Evolutionary conservation across 2,888 invertebrate species (phyloP), one percentile per base, ranked within the genome.

Genomic region (Macaria liturata): DNA sequence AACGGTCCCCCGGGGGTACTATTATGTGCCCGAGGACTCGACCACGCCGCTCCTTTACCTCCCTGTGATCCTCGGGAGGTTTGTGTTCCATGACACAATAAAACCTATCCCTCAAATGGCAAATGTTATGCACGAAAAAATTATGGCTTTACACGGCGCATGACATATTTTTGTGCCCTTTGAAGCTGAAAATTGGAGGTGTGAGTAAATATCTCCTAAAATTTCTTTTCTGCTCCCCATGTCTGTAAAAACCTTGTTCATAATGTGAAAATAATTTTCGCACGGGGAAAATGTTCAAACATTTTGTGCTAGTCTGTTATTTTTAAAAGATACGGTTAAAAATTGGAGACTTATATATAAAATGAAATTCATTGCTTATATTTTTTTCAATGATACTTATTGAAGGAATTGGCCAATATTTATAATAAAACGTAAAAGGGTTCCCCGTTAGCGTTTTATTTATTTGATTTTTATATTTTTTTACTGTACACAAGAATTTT

Each of bases 1-100:
- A 79, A 80, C 72, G 66, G 73, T 76, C 74, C 75, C 76, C 69
- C 65, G 70, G 71, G 75, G 72, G 65, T 49, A 64, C 82, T 81
- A 81, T 84, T 83, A 82, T 81, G 76, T 78, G 78, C 75, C 72
- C 75, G 20, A 20, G 20, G 20, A 20, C 20, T 20, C 20, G 20
- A 20, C 20, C 20, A 20, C 20, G 20, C 20, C 20, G 20, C 79
- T 70, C 57, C 68, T 75, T 61, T 75, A 72, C 68, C 68, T 72
- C 69, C 2, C 20, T 20, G 20, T 20, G 20, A 20, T 20, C 20
- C 20, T 52, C 42, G 47, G 45, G 46, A 45, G 58, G 65, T 69
- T 66, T 66, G 60, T 70, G 61, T 72, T 70, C 65, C 55, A 61
- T 65, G 59, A 46, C 56, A 64, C 62, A 64, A 65, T 68, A 54